These are phyloP conservation scores for Leucophenga varia DNA, from an alignment of 1,140 invertebrate species.

Conservation along the genomic window DNA sequence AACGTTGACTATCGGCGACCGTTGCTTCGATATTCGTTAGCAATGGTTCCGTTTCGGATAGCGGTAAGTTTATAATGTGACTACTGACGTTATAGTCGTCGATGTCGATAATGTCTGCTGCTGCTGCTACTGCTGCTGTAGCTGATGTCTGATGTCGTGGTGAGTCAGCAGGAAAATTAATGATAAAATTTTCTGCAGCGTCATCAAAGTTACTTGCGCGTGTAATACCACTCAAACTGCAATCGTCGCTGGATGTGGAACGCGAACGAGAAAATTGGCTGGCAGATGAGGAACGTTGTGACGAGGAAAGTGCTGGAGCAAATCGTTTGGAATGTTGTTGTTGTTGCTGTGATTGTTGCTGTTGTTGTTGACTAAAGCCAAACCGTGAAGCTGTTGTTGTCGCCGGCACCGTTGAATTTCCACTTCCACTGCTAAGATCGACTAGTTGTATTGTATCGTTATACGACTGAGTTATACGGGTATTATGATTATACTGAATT, in stretches of 20 bases:
- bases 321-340: too few species aligned
- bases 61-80: slow-evolving; percentile 24
- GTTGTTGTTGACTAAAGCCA: slow-evolving; percentile 11
- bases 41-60: slow-evolving; percentile 51
- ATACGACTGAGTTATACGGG: background rate
- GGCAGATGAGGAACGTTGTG: slow-evolving; percentile 9
- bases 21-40: slow-evolving; percentile 47
- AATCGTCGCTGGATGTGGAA: slow-evolving; percentile 37
- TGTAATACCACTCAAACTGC: slow-evolving; percentile 11
- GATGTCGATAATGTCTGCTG: too few species aligned
- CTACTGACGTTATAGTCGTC: background rate
- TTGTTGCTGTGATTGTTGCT: slow-evolving; percentile 5
- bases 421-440: slow-evolving; percentile 11
- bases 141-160: slow-evolving; percentile 23
- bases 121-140: too few species aligned
- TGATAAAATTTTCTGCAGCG: slow-evolving; percentile 49
- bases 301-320: too few species aligned
- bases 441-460: slow-evolving; percentile 7
- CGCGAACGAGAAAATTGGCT: slow-evolving; percentile 24
- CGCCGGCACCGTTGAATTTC: background rate
- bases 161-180: slow-evolving; percentile 52
- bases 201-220: slow-evolving; percentile 43
- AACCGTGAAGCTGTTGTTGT: too few species aligned
- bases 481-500: background rate
- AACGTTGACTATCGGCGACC: slow-evolving; percentile 44